A percentile compares a stretch with the other conserved stretches of the same genome.
Conservation (phyloP, 1,140 invertebrate genomes). For the Papilio dardanus region DNA sequence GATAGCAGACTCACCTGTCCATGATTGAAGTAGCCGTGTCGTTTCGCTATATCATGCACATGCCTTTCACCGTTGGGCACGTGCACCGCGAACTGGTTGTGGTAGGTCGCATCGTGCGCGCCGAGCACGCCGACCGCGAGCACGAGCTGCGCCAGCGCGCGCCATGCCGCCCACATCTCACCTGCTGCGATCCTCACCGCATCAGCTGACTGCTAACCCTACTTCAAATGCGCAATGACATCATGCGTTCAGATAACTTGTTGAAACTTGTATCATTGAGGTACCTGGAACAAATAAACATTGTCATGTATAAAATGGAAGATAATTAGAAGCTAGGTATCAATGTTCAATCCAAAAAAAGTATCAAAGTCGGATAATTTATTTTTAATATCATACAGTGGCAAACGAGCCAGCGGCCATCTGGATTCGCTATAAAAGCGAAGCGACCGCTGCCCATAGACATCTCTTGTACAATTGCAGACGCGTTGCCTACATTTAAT, state of each 20-base stretch:
- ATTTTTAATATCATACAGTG: too few species aligned
- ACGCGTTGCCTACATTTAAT: too few species aligned
- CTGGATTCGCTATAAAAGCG: too few species aligned
- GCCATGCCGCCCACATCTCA: constrained; percentile 73
- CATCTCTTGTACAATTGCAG: too few species aligned
- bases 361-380: too few species aligned
- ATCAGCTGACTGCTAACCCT: constrained; percentile 43
- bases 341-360: too few species aligned
- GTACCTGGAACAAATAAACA: constrained; percentile 45
- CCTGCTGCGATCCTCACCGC: constrained; percentile 52
- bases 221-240: constrained; percentile 36
- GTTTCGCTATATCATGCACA: constrained; percentile 85
- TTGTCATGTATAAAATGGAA: not conserved
- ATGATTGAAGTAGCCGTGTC: constrained; percentile 88
- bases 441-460: too few species aligned
- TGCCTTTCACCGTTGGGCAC: constrained; percentile 84
- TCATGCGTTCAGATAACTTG: constrained; percentile 42
- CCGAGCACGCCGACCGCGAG: constrained; percentile 50
- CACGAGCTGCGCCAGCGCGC: constrained; percentile 69
- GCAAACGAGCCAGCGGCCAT: too few species aligned
- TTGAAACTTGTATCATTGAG: constrained; percentile 34
- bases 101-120: constrained; percentile 81
- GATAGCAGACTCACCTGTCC: constrained; percentile 86
- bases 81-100: constrained; percentile 91
- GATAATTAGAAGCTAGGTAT: too few species aligned